phyloP scores from a whole-genome alignment of 2,797 vertebrate species.

The Hypotaenidia okinawae region DNA sequence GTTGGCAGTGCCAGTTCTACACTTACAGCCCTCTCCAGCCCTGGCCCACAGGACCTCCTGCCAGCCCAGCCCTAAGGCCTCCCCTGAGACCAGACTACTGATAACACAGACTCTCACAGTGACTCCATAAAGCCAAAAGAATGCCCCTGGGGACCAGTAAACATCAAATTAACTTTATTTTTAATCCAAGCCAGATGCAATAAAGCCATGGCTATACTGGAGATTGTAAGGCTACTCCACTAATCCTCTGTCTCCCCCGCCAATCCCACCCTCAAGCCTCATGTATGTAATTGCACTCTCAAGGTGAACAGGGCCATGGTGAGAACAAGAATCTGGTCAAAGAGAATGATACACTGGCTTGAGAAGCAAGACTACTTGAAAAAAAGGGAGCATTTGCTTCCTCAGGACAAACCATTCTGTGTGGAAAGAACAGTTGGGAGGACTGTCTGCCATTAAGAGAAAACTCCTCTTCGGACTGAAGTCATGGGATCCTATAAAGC shows the following conservation, averaged over 20 bases:
- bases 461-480: background rate
- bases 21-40: background rate
- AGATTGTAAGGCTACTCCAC: background rate
- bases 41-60: background rate
- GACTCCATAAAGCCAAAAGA: slow-evolving; percentile 16
- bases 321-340: background rate
- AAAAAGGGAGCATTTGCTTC: background rate
- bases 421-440: background rate
- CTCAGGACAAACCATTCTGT: background rate
- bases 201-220: background rate
- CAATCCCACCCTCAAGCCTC: background rate
- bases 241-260: background rate
- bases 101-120: background rate
- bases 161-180: slow-evolving; percentile 12
- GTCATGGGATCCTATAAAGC: background rate
- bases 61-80: background rate
- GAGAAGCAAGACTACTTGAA: background rate
- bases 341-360: background rate
- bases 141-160: background rate
- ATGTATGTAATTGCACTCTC: background rate
- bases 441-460: background rate
- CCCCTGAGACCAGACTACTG: background rate
- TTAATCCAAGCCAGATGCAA: background rate
- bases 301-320: background rate
- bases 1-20: background rate